Conservation (phyloP, 2,888 invertebrate genomes). For the Brachycybe producta region DNA sequence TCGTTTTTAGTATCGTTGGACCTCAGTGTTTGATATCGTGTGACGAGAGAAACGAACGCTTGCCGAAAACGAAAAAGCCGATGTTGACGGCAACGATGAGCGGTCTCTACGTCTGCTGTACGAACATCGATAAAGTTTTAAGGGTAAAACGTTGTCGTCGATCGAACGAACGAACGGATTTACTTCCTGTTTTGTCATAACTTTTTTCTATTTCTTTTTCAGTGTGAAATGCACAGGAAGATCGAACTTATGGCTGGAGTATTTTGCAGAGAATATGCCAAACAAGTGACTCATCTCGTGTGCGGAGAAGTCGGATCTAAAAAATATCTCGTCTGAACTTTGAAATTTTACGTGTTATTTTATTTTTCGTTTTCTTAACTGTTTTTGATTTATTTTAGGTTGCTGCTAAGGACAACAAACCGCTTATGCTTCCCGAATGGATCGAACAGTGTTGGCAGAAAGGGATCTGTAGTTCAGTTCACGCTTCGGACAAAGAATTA, state of each 20-base stretch:
- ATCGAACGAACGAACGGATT: no score
- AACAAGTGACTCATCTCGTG: constrained; percentile 62
- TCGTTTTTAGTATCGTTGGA: constrained; percentile 5
- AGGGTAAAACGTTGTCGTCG: no score
- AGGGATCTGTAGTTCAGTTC: constrained; percentile 47
- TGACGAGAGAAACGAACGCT: neutral
- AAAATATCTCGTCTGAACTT: constrained; percentile 31
- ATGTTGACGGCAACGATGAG: constrained; percentile 6
- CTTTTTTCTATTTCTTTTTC: neutral
- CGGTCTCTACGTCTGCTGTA: constrained; percentile 5
- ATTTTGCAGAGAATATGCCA: constrained; percentile 31
- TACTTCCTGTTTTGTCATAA: neutral
- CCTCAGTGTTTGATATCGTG: constrained; percentile 5
- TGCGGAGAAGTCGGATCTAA: constrained; percentile 42
- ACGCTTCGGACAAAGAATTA: constrained; percentile 51
- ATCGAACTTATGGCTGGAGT: constrained; percentile 35
- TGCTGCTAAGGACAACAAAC: constrained; percentile 51
- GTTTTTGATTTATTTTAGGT: constrained; percentile 38
- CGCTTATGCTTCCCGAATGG: constrained; percentile 67
- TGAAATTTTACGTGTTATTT: neutral
- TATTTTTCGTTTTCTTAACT: neutral
- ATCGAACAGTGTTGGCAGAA: constrained; percentile 64
- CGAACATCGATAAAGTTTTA: neutral
- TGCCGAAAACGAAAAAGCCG: neutral
- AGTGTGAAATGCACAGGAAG: constrained; percentile 25